These are phyloP conservation scores for Arctopsyche grandis DNA, from an alignment of 1,140 invertebrate genomes.

Conservation along the genomic window DNA sequence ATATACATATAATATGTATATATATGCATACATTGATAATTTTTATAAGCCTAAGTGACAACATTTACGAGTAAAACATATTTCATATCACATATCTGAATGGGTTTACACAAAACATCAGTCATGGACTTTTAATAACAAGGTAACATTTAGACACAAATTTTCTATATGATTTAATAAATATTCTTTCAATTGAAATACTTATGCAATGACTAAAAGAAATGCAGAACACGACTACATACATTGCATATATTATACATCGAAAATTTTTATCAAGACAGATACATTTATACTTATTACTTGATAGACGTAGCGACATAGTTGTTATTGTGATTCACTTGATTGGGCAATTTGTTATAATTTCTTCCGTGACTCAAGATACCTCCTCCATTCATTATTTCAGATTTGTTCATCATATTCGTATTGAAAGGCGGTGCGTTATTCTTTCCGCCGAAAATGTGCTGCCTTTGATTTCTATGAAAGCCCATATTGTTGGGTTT, in stretches of 20 bases:
- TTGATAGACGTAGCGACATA: slow-evolving; percentile 48
- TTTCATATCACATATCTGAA: slow-evolving; percentile 38
- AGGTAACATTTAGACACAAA: slow-evolving; percentile 39
- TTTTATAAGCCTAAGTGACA: slow-evolving; percentile 15
- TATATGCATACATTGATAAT: neutral
- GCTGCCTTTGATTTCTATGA: slow-evolving; percentile 6
- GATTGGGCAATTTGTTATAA: slow-evolving; percentile 29
- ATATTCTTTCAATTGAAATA: slow-evolving; percentile 10
- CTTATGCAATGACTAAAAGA: slow-evolving; percentile 24
- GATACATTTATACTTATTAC: slow-evolving; percentile 18
- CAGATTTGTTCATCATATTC: slow-evolving; percentile 7
- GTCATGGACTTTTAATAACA: slow-evolving; percentile 39
- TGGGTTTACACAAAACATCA: slow-evolving; percentile 27
- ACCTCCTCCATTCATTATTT: slow-evolving; percentile 10
- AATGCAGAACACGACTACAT: slow-evolving; percentile 21
- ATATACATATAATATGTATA: neutral
- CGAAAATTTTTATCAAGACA: slow-evolving; percentile 21
- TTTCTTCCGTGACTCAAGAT: slow-evolving; percentile 1
- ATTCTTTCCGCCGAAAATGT: neutral
- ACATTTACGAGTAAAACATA: slow-evolving; percentile 12
- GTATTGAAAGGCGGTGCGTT: neutral
- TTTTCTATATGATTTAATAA: slow-evolving; percentile 19
- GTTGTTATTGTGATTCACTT: slow-evolving; percentile 47
- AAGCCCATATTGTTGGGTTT: neutral
- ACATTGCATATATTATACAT: slow-evolving; percentile 27